Base-by-base conservation (phyloP, 1,140 invertebrate genomes). In the Drosophila parvula region DNA sequence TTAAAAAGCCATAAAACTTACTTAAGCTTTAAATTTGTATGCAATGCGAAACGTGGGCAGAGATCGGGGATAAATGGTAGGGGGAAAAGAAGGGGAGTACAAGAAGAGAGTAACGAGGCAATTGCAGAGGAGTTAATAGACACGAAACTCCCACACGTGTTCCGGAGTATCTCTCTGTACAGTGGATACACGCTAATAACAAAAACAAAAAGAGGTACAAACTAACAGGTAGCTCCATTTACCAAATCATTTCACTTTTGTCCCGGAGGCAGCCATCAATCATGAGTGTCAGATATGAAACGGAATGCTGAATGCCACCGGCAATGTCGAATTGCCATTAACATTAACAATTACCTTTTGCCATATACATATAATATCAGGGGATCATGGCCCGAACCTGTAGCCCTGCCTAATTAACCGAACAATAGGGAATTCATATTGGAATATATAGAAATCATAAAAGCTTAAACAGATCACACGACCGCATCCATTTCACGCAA, bases 1-100 rank as follows among this genome's bases (percentile, higher is more conserved):
- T 88, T 88, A 88, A 86, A 86, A 83, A 70, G 51, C 34, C 63
- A 88, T 83, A 79, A 86, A 88, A 83, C 56, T 73, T 61, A 86
- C 63, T 86, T 77, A 70, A 77, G 70, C 76, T 59, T 60, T 48
- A 44, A 53, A 88, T 86, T 88, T 69, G 84, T 86, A 83, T 86
- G 70, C 82, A 64, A 12, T 45, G 47, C 48, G n/a, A 40, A 43
- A 27, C 62, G 22, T 69, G 38, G 45, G 30, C 56, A 50, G 22
- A 61, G 36, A 50, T 50, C 16, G 12, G 30, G 43, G 47, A 69
- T 67, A 69, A 69, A 43, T 5, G 5, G 1, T 4, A 30, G 45
- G 47, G 61, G 45, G 11, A 18, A 4, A n/a, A n/a, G n/a, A n/a
- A 9, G 48, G 18, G 27, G 12, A 47, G 4, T 0, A 12, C 8